These are phyloP conservation scores for Nanorana parkeri DNA, from an alignment of 2,113 vertebrate genomes.

Conservation along the genomic window DNA sequence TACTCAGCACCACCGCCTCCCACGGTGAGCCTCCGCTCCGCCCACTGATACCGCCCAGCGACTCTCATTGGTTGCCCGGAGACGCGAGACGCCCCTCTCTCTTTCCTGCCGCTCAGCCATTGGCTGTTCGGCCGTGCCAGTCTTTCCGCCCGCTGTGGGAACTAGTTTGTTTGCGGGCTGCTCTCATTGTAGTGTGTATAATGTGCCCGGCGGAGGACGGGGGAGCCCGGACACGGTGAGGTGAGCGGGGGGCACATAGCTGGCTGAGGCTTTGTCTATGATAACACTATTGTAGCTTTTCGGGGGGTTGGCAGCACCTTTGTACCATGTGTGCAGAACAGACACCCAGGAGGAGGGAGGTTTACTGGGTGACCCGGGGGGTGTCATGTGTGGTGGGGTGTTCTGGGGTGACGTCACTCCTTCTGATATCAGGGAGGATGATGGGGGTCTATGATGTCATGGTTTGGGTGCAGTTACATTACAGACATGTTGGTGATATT, in stretches of 20 bases:
- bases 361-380: too few species aligned
- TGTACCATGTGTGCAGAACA: too few species aligned
- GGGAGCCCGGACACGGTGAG: neutral
- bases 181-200: conserved; percentile 2
- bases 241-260: neutral
- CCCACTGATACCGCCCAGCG: neutral
- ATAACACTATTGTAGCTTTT: too few species aligned
- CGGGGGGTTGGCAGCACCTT: too few species aligned
- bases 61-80: neutral
- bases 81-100: neutral
- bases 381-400: too few species aligned
- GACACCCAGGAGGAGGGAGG: too few species aligned
- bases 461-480: too few species aligned
- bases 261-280: too few species aligned
- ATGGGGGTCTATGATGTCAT: too few species aligned
- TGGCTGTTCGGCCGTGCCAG: conserved; percentile 13
- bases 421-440: too few species aligned
- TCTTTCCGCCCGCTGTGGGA: conserved; percentile 15
- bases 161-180: conserved; percentile 39
- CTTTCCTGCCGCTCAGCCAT: neutral
- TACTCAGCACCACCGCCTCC: neutral
- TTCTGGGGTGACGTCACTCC: too few species aligned
- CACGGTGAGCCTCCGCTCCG: neutral
- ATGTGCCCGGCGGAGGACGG: neutral
- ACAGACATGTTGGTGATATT: too few species aligned